Evolutionary conservation across 2,113 vertebrate genomes (phyloP), one percentile per base, ranked within the genome.

Genomic region (Triplophysa dalaica): DNA sequence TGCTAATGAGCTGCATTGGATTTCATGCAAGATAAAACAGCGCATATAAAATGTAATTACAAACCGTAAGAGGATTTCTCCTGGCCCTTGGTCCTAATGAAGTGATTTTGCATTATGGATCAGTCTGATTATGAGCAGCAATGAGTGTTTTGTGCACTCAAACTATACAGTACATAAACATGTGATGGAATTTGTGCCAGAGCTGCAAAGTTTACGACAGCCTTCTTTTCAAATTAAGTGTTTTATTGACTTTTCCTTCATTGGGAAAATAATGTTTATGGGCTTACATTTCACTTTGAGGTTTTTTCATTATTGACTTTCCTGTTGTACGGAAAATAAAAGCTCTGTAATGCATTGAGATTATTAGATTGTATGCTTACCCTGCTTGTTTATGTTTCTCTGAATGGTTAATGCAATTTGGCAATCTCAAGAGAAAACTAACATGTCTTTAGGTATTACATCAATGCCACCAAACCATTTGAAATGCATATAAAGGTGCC

Each of bases 1-100:
- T 43, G 33, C 68, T 73, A 66, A 78, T 73, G 38, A 48, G 54
- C 52, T 48, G 11, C 48, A 65, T 60, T 72, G 62, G 24, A 78
- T 73, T 73, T 73, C 3, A 82, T 60, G 21, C 52, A 65, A 43
- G 50, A 78, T 56, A 21, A 72, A 79, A n/a, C 22, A 33, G 17
- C 43, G 41, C 38, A 17, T 63, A 56, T 73, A 58, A 64, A 65
- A 65, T 72, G 3, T 56, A 56, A 56, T 73, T 62, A 60, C 14
- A 52, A 8, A 61, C 16, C 58, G 17, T 58, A 78, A 21, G 24
- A 14, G 10, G 33, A 65, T 78, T 75, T 70, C 6, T 56, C 33
- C 78, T 52, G 45, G 64, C 48, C 72, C 75, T 75, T 8, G 70
- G 41, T 77, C 66, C 63, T 68, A 43, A 81, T 78, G 77, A 74